These are phyloP conservation scores for Onychostruthus taczanowskii DNA, from an alignment of 2,113 vertebrate genomes.

Conservation along the genomic window DNA sequence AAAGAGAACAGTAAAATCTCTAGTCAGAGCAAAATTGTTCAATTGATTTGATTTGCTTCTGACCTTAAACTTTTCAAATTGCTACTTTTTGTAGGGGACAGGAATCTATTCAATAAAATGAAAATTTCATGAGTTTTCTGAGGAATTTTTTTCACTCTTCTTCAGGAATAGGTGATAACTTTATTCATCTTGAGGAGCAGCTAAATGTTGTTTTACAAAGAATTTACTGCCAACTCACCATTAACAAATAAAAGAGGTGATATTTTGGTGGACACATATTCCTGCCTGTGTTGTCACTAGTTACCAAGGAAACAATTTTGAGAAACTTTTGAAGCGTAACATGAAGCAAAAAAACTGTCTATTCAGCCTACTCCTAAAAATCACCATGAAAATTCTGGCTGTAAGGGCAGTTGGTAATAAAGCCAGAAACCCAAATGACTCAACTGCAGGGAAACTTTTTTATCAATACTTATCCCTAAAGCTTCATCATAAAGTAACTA, in stretches of 20 bases:
- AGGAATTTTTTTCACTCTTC: neutral
- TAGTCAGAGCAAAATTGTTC: neutral
- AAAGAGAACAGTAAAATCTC: neutral
- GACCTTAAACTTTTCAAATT: neutral
- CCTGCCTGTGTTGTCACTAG: neutral
- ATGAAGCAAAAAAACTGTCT: constrained; percentile 12
- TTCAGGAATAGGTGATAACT: neutral
- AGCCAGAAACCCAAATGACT: constrained; percentile 62
- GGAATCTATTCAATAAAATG: neutral
- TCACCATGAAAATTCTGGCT: constrained; percentile 29
- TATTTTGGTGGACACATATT: neutral
- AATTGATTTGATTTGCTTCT: neutral
- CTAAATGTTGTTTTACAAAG: neutral
- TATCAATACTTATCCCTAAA: constrained; percentile 55
- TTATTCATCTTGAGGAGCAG: neutral
- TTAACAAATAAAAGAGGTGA: neutral
- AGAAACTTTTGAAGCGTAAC: neutral
- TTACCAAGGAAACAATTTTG: neutral
- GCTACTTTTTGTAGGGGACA: neutral
- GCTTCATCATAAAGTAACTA: constrained; percentile 39
- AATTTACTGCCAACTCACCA: neutral
- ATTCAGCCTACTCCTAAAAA: constrained; percentile 32
- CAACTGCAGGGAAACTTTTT: constrained; percentile 68
- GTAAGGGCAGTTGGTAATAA: constrained; percentile 18
- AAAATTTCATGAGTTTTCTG: neutral